Conservation (phyloP, 2,113 vertebrate genomes). For the Rana temporaria region DNA sequence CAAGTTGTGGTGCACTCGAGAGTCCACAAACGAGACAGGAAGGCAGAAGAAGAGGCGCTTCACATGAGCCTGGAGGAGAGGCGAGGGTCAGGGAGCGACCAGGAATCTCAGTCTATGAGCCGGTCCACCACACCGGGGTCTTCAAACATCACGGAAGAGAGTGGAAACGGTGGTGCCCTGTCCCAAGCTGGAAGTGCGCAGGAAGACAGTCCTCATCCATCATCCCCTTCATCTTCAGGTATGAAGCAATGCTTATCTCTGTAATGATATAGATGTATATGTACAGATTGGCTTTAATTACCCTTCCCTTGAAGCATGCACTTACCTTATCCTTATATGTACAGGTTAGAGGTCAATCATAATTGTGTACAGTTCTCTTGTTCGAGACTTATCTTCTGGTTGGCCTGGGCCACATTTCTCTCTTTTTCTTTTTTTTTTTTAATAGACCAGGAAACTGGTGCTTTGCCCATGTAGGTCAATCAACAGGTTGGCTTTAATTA, state of each 20-base stretch:
- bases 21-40: constrained; percentile 91
- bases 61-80: constrained; percentile 87
- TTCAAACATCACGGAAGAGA: constrained; percentile 97
- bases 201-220: constrained; percentile 97
- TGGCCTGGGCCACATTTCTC: no score
- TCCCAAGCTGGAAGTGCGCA: constrained; percentile 95
- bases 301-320: no score
- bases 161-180: constrained; percentile 89
- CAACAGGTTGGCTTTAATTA: no score
- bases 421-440: no score
- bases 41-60: constrained; percentile 82
- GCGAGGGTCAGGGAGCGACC: constrained; percentile 94
- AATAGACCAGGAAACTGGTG: no score
- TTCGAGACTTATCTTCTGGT: no score
- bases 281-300: no score
- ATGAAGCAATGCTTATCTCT: constrained; percentile 59
- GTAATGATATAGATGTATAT: background rate
- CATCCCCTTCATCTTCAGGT: constrained; percentile 97
- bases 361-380: no score
- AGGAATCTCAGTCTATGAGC: constrained; percentile 97
- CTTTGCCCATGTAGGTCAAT: no score
- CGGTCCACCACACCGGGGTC: constrained; percentile 96
- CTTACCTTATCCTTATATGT: no score
- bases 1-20: constrained; percentile 98
- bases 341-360: no score